Percentiles rank a stretch among this genome's conserved stretches.
phyloP scores from a whole-genome alignment of 2,888 invertebrate species.

The Macrophya annulata region DNA sequence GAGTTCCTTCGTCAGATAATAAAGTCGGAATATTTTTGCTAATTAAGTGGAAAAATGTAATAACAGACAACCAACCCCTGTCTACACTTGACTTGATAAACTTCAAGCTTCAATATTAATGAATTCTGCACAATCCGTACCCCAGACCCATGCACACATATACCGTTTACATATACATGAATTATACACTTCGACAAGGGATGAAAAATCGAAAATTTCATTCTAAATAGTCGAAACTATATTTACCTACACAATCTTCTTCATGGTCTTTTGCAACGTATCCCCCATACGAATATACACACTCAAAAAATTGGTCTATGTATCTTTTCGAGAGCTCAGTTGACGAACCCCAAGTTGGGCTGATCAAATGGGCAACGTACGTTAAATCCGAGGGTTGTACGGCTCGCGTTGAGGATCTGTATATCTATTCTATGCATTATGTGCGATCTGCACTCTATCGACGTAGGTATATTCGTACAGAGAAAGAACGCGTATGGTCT shows the following conservation, averaged over 20 bases:
- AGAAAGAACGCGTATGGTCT: constrained; percentile 19
- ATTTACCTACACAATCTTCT: background rate
- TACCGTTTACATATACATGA: background rate
- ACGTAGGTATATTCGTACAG: background rate
- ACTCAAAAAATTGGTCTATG: background rate
- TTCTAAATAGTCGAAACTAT: background rate
- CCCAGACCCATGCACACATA: background rate
- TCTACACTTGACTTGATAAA: constrained; percentile 52
- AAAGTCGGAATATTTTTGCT: constrained; percentile 61
- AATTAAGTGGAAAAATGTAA: constrained; percentile 63
- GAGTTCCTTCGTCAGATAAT: constrained; percentile 55
- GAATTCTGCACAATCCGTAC: constrained; percentile 40
- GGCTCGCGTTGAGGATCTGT: constrained; percentile 21
- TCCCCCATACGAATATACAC: background rate
- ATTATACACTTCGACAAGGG: background rate
- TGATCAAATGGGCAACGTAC: constrained; percentile 47
- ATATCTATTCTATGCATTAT: constrained; percentile 43
- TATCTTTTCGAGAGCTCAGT: constrained; percentile 2
- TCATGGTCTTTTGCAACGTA: background rate
- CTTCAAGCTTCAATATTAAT: constrained; percentile 51
- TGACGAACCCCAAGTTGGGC: constrained; percentile 36
- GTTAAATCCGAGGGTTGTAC: constrained; percentile 39
- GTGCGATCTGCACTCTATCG: constrained; percentile 15
- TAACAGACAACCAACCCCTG: constrained; percentile 53
- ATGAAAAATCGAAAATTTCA: background rate